Percentiles rank a stretch among this genome's conserved stretches.
These are phyloP conservation scores for Dryas iulia DNA, from an alignment of 1,140 invertebrate species.

Conservation along the genomic window DNA sequence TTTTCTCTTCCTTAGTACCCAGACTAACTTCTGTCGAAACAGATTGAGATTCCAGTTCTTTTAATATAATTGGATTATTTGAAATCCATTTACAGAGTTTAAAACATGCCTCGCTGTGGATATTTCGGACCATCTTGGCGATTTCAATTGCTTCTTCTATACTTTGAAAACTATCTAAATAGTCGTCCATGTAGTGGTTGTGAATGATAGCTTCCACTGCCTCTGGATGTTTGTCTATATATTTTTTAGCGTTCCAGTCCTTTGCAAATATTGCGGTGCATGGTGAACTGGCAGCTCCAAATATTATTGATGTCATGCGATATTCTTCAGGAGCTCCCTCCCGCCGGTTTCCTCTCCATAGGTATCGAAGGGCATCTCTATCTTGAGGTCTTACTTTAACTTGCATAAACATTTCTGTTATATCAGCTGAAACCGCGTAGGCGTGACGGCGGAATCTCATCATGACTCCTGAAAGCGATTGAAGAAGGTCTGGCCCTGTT, in stretches of 20 bases:
- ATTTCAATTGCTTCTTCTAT: conserved; percentile 13
- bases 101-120: conserved; percentile 6
- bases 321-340: too few relatives aligned
- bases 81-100: neutral
- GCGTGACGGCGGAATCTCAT: conserved; percentile 36
- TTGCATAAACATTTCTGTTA: conserved; percentile 36
- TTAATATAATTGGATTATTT: too few relatives aligned
- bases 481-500: conserved; percentile 40
- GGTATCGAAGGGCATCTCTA: too few relatives aligned
- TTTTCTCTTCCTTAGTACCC: conserved; percentile 7
- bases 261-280: conserved; percentile 39
- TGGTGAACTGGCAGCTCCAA: conserved; percentile 42
- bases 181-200: conserved; percentile 62
- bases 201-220: conserved; percentile 38
- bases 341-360: too few relatives aligned
- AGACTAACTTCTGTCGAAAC: neutral
- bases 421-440: conserved; percentile 39
- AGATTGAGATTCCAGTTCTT: too few relatives aligned
- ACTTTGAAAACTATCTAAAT: conserved; percentile 25
- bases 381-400: conserved; percentile 17
- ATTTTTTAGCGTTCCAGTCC: conserved; percentile 43
- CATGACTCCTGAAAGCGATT: conserved; percentile 32
- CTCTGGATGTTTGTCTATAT: conserved; percentile 24
- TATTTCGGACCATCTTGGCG: neutral
- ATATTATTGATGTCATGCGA: conserved; percentile 49